phyloP scores from a whole-genome alignment of 2,113 vertebrate species.

The Eurystomus gularis region DNA sequence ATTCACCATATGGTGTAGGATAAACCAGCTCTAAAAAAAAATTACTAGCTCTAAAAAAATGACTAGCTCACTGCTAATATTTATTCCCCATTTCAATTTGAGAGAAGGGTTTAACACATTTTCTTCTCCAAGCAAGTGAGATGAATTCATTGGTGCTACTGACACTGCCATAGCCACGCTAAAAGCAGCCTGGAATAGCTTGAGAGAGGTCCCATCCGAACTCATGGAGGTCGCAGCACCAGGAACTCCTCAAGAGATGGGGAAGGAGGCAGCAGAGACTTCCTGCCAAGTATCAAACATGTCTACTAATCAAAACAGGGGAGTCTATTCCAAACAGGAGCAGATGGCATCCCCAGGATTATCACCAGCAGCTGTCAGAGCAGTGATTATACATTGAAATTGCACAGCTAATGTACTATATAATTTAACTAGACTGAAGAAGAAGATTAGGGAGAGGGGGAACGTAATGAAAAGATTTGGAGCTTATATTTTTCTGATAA shows the following conservation, averaged over 20 bases:
- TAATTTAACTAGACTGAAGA: slow-evolving; percentile 23
- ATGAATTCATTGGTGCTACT: not conserved
- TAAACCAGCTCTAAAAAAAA: not conserved
- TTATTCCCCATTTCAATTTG: not conserved
- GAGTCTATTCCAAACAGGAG: not conserved
- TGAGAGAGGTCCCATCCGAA: not conserved
- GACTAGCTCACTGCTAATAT: not conserved
- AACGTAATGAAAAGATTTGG: not conserved
- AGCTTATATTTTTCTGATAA: not conserved
- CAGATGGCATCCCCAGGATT: not conserved
- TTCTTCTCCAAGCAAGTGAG: accelerated
- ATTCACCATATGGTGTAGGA: not conserved
- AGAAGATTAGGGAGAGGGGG: not conserved
- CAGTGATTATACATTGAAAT: not conserved
- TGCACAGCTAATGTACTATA: not conserved
- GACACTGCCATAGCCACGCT: not conserved
- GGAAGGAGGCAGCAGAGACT: not conserved
- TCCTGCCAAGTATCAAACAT: not conserved
- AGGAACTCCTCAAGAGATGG: not conserved
- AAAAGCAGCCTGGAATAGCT: not conserved
- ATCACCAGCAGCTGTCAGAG: not conserved
- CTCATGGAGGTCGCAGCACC: not conserved
- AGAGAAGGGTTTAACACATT: not conserved
- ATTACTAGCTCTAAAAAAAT: not conserved
- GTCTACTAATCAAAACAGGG: not conserved